Conservation (phyloP, 2,888 invertebrate genomes). For the Didymodactylos carnosus region DNA sequence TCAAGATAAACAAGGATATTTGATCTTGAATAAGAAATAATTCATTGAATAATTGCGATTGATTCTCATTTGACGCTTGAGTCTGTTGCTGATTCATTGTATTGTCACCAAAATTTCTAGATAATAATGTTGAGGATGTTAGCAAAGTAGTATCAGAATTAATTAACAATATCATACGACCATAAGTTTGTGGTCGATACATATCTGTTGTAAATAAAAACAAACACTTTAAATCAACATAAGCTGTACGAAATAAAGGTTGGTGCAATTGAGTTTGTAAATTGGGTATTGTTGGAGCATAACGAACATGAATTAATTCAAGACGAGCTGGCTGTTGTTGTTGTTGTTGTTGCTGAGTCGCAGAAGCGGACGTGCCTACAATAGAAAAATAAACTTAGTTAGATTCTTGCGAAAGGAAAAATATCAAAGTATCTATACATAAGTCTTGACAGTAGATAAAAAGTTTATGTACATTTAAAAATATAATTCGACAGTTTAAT, state of each 20-base stretch:
- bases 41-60: background rate
- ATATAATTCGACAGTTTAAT: too few species aligned
- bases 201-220: background rate
- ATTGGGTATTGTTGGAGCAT: background rate
- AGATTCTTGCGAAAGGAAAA: too few species aligned
- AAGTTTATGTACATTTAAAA: too few species aligned
- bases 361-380: too few species aligned
- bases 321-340: background rate
- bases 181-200: background rate
- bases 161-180: background rate
- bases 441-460: too few species aligned
- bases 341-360: too few species aligned
- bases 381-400: too few species aligned
- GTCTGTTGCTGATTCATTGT: background rate
- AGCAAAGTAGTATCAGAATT: background rate
- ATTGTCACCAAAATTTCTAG: background rate
- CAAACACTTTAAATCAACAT: background rate
- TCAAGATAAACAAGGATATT: background rate
- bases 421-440: too few species aligned
- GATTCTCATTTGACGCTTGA: background rate
- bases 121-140: background rate
- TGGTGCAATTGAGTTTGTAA: background rate
- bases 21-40: background rate
- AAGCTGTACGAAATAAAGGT: background rate
- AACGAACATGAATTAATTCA: slow-evolving; percentile 1